Evolutionary conservation across 1,140 invertebrate species (phyloP).

Genomic region (Ctenoplectra terminalis): DNA sequence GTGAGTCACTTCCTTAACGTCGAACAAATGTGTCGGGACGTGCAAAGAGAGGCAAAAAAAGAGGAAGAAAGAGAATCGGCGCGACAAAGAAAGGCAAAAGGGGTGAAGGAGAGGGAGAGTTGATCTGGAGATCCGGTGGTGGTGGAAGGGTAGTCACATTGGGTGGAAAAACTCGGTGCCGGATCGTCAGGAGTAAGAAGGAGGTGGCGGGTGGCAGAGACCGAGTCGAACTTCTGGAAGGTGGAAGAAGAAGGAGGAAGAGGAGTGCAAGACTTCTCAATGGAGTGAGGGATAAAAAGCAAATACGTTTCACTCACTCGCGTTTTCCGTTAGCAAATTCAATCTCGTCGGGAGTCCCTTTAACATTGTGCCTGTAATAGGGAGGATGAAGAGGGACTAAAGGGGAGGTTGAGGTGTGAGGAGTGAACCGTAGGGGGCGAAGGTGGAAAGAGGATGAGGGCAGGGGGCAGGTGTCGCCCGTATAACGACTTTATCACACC

Average conservation of each 20-base stretch:
- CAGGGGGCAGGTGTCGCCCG: conserved; percentile 77
- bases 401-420: conserved; percentile 67
- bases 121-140: conserved; percentile 31
- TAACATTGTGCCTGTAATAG: conserved; percentile 81
- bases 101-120: conserved; percentile 21
- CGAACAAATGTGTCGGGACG: conserved; percentile 74
- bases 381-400: conserved; percentile 77
- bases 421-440: conserved; percentile 58
- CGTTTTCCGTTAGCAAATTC: conserved; percentile 82
- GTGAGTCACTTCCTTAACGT: conserved; percentile 73
- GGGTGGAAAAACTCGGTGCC: conserved; percentile 31
- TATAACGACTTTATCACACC: conserved; percentile 81
- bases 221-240: conserved; percentile 25
- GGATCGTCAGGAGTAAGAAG: conserved; percentile 37
- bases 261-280: conserved; percentile 75
- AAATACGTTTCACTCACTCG: conserved; percentile 82
- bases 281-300: conserved; percentile 81
- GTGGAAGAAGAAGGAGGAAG: conserved; percentile 42
- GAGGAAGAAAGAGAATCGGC: neutral
- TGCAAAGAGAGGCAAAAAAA: conserved; percentile 55
- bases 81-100: conserved; percentile 5
- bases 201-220: conserved; percentile 8
- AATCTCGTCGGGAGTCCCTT: conserved; percentile 81
- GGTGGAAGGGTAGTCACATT: conserved; percentile 47
- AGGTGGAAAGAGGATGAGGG: conserved; percentile 56